Conservation (phyloP, 2,888 invertebrate species). For the Andrena flavipes region DNA sequence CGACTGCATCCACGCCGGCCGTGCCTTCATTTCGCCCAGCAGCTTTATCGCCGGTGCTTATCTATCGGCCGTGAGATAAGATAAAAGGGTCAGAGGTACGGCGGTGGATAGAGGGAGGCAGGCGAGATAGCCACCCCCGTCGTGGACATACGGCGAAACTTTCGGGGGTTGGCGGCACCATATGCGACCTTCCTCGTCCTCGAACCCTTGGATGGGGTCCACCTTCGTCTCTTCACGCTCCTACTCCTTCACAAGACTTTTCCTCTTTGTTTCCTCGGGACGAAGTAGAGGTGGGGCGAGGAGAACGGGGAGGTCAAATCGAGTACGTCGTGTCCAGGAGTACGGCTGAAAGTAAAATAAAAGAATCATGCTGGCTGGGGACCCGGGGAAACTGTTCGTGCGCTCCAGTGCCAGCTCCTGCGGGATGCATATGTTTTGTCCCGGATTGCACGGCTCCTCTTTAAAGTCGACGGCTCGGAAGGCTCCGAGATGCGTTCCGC, state of each 20-base stretch:
- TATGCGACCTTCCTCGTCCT: constrained; percentile 73
- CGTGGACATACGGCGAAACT: constrained; percentile 72
- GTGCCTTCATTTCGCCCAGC: constrained; percentile 70
- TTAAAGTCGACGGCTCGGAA: constrained; percentile 40
- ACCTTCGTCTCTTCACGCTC: constrained; percentile 55
- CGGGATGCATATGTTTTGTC: constrained; percentile 68
- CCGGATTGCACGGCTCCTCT: constrained; percentile 38
- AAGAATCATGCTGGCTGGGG: constrained; percentile 84
- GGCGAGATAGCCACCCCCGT: constrained; percentile 75
- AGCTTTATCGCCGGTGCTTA: constrained; percentile 73
- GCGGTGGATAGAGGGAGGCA: constrained; percentile 25
- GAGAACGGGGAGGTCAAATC: constrained; percentile 61
- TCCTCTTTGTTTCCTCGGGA: constrained; percentile 54
- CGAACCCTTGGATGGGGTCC: neutral
- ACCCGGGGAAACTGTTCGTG: constrained; percentile 66
- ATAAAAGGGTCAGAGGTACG: constrained; percentile 63
- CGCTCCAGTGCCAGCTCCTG: constrained; percentile 51
- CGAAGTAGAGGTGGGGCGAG: constrained; percentile 54
- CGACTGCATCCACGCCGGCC: constrained; percentile 73
- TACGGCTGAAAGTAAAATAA: constrained; percentile 80
- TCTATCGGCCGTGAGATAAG: constrained; percentile 81
- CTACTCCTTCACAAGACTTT: constrained; percentile 38
- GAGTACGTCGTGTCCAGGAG: constrained; percentile 74
- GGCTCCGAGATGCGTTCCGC: neutral
- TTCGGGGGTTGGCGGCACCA: constrained; percentile 73